These are phyloP conservation scores for Ostrea edulis DNA, from an alignment of 1,140 invertebrate species.

Conservation along the genomic window DNA sequence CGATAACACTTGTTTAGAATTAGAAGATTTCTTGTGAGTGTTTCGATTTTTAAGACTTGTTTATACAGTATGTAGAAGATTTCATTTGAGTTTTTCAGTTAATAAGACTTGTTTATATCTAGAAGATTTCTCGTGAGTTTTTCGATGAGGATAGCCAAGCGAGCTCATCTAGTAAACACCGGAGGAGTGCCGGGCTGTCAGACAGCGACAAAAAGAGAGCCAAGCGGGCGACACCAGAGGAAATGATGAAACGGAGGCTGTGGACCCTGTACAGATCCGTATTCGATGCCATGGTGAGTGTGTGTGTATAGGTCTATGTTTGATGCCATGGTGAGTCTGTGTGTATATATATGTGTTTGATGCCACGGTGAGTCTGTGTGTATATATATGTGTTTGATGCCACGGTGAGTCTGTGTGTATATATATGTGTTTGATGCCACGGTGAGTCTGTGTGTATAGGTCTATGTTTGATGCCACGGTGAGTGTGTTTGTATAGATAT, in stretches of 20 bases:
- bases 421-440: slow-evolving; percentile 79
- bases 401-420: slow-evolving; percentile 76
- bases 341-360: slow-evolving; percentile 81
- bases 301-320: slow-evolving; percentile 80
- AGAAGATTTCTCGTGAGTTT: slow-evolving; percentile 52
- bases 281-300: slow-evolving; percentile 79
- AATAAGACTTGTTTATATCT: neutral
- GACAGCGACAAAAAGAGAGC: slow-evolving; percentile 78
- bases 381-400: slow-evolving; percentile 80
- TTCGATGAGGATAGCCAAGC: slow-evolving; percentile 55
- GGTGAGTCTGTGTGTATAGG: slow-evolving; percentile 76
- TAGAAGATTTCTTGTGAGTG: neutral
- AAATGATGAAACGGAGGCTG: slow-evolving; percentile 76
- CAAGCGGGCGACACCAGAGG: slow-evolving; percentile 66
- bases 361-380: slow-evolving; percentile 75
- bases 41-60: neutral
- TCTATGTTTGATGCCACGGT: slow-evolving; percentile 79
- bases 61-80: slow-evolving; percentile 36
- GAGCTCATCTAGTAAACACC: slow-evolving; percentile 36
- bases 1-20: too few relatives aligned
- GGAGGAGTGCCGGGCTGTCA: slow-evolving; percentile 33
- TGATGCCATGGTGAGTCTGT: slow-evolving; percentile 76
- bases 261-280: slow-evolving; percentile 78
- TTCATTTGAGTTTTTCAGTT: slow-evolving; percentile 43
- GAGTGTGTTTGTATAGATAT: slow-evolving; percentile 77